Base-by-base conservation (phyloP, 2,797 vertebrate species). In the Cuniculus paca region DNA sequence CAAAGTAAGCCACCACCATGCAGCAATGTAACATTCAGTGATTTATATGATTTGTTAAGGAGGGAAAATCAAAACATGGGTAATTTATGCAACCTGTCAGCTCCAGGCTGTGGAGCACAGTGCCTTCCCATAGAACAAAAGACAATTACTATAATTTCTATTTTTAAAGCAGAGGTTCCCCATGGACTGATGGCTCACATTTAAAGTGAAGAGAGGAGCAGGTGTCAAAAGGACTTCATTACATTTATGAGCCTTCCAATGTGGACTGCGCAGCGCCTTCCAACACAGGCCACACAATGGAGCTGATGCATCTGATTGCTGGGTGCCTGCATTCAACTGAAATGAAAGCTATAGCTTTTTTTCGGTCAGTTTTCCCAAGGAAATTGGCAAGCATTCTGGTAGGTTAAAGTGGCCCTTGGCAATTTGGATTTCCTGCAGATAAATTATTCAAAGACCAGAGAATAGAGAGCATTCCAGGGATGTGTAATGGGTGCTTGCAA, bases 201-300 rank as follows among this genome's bases (percentile, higher is more conserved):
- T 98, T 97, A 98, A 97, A 98, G 97, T 95, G 98, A 97, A 99
- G 98, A 99, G 99, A 99, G 98, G 99, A 99, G 99, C 99, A 99
- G 99, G 99, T 99, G 99, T 99, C 99, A 99, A 97, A 97, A 97
- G 98, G 98, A 98, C 98, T 98, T 98, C 98, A 98, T 98, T 98
- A 98, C 97, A 96, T 98, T 98, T 97, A 98, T 50, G 96, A 98
- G 98, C 98, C 98, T 98, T 98, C 98, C 97, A 74, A 94, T 0
- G 78, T 84, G 13, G 80, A 39, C 28, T 61, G 72, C 1, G n/a
- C 70, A 0, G 90, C 6, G 96, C 97, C 28, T 45, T 98, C 98
- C 95, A 63, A 98, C 95, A 97, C 98, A 98, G 98, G 95, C 98
- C 96, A 80, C 98, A 99, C 99, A 98, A 98, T 97, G 90, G 97